Base-by-base conservation (phyloP, 1,140 invertebrate species). In the Psilanteris sp. region DNA sequence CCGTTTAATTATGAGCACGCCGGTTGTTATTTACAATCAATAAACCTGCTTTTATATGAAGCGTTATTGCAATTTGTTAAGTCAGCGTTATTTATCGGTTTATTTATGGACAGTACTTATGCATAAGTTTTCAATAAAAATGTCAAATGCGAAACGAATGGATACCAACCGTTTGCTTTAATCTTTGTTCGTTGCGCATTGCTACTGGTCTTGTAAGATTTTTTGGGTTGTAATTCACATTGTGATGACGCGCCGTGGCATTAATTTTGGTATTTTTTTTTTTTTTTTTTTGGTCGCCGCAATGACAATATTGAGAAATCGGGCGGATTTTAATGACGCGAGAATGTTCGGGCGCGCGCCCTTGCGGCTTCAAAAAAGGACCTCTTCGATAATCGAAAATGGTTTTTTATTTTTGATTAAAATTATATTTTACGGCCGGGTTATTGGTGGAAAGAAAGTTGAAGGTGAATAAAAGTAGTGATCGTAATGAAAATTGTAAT, bases 151-250 rank as follows among this genome's bases (percentile, higher is more conserved):
- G 29, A 66, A 61, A 62, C 43, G 52, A 75, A 55, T 61, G 62
- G 73, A 73, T 68, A 66, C 61, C 54, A 52, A 59, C 48, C 72
- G 44, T 73, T 77, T 73, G 44, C 68, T 73, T 34, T 62, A 76
- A 79, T 73, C 61, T 73, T 70, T 50, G 29, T 34, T 52, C 20
- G 13, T 37, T 36, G 34, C 41, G 54, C 46, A 55, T 55, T 55
- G 62, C 62, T 36, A 46, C 62, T 29, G 62, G 39, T 8, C 6
- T n/a, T 5, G 8, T 14, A 16, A 18, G 18, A 10, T 27, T 39
- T 54, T 44, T 15, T 18, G 3, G 9, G 2, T n/a, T 18, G 27
- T 34, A 54, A 44, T 52, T 29, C 22, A 20, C 26, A 31, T 43
- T 7, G 18, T 41, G 46, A 50, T 50, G 46, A 50, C 29, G 29